Evolutionary conservation across 2,888 invertebrate species (phyloP).

Genomic region (Schizaphis graminum): DNA sequence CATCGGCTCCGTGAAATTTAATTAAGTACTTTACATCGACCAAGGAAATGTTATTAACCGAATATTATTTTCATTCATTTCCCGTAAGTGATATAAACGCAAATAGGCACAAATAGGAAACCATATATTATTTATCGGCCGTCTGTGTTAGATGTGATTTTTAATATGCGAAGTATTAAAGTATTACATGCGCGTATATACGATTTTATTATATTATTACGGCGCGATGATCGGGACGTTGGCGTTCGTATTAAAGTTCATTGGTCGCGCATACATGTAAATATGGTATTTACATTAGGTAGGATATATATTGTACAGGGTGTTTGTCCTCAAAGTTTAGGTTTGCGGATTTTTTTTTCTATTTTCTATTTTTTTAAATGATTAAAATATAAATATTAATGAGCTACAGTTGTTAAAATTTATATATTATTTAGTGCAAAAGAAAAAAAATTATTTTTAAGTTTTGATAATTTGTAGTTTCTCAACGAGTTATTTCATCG

Average conservation of each 20-base stretch:
- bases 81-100: background rate
- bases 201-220: background rate
- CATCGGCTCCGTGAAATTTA: background rate
- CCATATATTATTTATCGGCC: background rate
- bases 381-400: background rate
- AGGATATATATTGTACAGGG: background rate
- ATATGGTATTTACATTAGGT: background rate
- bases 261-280: background rate
- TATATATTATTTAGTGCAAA: background rate
- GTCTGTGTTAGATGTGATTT: background rate
- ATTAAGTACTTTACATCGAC: background rate
- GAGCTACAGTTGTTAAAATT: background rate
- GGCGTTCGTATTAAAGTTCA: background rate
- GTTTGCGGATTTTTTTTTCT: background rate
- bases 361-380: too few relatives aligned
- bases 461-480: background rate
- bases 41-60: background rate
- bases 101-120: background rate
- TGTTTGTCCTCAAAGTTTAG: background rate
- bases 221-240: background rate
- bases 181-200: background rate
- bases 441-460: background rate
- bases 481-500: background rate
- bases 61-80: background rate
- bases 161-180: background rate